phyloP scores from a whole-genome alignment of 1,140 invertebrate species.

The Bombus confusus region DNA sequence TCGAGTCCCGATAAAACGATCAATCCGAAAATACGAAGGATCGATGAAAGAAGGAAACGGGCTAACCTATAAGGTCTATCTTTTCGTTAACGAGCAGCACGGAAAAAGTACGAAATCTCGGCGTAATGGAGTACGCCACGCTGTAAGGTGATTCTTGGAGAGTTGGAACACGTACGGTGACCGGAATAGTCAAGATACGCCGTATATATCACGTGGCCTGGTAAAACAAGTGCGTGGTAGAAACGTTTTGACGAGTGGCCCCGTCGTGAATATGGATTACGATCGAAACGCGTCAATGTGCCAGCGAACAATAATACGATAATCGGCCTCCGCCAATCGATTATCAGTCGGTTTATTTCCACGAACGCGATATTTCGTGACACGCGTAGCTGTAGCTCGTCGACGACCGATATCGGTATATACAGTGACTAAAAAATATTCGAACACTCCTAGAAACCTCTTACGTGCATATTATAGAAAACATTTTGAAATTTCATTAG shows the following conservation, averaged over 20 bases:
- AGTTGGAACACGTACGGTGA: slow-evolving; percentile 26
- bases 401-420: background rate
- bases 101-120: background rate
- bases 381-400: background rate
- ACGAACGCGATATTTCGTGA: slow-evolving; percentile 33
- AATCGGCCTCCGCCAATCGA: slow-evolving; percentile 20
- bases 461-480: too few relatives aligned
- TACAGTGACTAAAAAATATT: background rate
- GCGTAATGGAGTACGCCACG: background rate
- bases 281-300: background rate
- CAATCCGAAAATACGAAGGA: background rate
- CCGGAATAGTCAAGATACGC: slow-evolving; percentile 29
- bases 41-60: background rate
- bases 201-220: slow-evolving; percentile 33
- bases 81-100: background rate
- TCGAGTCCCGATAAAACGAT: background rate
- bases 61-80: background rate
- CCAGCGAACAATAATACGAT: slow-evolving; percentile 22
- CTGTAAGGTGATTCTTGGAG: slow-evolving; percentile 5
- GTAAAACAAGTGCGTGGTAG: slow-evolving; percentile 44
- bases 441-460: too few relatives aligned
- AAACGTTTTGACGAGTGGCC: slow-evolving; percentile 33
- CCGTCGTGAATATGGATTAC: slow-evolving; percentile 15
- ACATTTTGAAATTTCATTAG: too few relatives aligned
- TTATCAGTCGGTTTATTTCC: slow-evolving; percentile 44